Percentiles rank a stretch among this genome's conserved stretches.
phyloP scores from a whole-genome alignment of 2,113 vertebrate genomes.

The Rhea pennata region DNA sequence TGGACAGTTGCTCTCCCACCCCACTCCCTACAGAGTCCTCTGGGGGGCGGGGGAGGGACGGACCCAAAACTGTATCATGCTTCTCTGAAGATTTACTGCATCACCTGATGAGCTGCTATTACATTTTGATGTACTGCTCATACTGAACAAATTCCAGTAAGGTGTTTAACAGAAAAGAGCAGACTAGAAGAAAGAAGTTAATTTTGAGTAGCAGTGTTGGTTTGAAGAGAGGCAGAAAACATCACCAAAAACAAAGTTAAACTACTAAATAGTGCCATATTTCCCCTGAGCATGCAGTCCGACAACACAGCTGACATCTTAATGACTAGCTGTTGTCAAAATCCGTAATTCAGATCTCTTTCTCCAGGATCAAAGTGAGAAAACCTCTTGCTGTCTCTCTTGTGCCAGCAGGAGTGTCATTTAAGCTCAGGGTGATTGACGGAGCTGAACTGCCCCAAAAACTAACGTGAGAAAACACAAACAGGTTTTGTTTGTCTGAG shows the following conservation, averaged over 20 bases:
- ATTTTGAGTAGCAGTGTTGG: neutral
- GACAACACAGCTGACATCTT: neutral
- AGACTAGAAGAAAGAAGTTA: neutral
- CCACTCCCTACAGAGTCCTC: neutral
- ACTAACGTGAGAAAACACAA: neutral
- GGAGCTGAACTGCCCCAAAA: neutral
- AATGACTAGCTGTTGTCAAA: neutral
- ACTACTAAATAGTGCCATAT: neutral
- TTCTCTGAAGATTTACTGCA: neutral
- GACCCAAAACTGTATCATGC: neutral
- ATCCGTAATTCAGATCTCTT: neutral
- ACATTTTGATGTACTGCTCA: neutral
- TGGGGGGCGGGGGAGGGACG: neutral
- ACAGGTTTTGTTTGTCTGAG: neutral
- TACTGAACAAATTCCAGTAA: neutral
- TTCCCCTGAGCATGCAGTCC: neutral
- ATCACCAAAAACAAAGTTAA: neutral
- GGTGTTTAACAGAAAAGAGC: neutral
- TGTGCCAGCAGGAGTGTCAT: neutral
- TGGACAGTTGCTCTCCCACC: neutral
- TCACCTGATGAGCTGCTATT: neutral
- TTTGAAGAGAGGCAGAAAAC: neutral
- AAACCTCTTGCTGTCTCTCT: neutral
- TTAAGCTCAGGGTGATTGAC: neutral
- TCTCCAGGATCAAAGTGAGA: neutral